Base-by-base conservation (phyloP, 2,797 vertebrate genomes). In the Hippopotamyrus pictus region DNA sequence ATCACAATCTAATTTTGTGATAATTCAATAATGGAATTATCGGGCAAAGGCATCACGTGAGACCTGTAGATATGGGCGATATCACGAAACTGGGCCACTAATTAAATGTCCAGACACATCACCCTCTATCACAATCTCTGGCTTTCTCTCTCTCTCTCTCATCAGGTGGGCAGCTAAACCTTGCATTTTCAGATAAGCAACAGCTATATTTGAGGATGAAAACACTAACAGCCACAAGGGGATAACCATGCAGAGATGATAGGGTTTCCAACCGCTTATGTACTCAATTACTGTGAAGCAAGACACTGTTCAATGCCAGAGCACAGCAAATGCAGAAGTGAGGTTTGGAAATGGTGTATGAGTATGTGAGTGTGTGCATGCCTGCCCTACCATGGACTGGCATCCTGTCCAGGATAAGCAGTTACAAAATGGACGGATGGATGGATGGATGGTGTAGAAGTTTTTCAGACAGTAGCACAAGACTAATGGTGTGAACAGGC, bases 1-100 rank as follows among this genome's bases (percentile, higher is more conserved):
- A 92, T 93, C 89, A 84, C 91, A 93, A 95, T 94, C 94, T 94
- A 92, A 92, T 90, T 91, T 90, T 86, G 92, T 91, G 93, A 94
- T 94, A 95, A 95, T 93, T 92, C 93, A 90, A 91, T 91, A 90
- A 90, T 76, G 59, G 88, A 89, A 93, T 94, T 95, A 95, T 95
- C 94, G 90, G 90, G 90, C 86, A 83, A 62, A 91, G 90, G 91
- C 93, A 93, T 94, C 92, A 91, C 88, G 90, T 91, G 90, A 90
- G 91, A 92, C 91, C 92, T 89, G 88, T 90, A 91, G 90, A 89
- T 90, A 89, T 48, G 29, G 90, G 89, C 89, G 92, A 92, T 92
- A 92, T 88, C 91, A 88, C 89, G 53, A 83, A 89, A 92, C 89
- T 89, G 76, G 90, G 91, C 93, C 91, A 90, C 91, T 93, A 90